Percentiles rank a stretch among this genome's conserved stretches.
phyloP scores from a whole-genome alignment of 2,888 invertebrate species.

The Cephus spinipes region DNA sequence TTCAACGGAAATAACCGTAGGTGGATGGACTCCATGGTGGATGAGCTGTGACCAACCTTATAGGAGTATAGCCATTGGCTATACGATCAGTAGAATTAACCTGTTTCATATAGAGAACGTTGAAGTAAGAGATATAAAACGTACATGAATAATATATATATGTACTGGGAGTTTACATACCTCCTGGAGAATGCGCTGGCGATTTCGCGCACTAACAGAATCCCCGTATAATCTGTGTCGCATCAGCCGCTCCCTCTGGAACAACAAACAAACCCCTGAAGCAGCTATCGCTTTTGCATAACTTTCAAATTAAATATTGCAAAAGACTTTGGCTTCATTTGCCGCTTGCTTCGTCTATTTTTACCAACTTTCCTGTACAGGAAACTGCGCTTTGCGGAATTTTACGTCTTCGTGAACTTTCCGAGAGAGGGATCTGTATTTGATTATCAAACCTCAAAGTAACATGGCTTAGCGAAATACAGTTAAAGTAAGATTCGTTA shows the following conservation, averaged over 20 bases:
- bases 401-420: no score
- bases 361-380: conserved; percentile 21
- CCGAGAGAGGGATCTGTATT: no score
- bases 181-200: conserved; percentile 42
- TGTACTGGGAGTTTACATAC: conserved; percentile 43
- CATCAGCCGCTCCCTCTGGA: conserved; percentile 54
- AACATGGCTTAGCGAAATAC: no score
- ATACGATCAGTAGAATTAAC: no score
- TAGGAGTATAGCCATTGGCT: no score
- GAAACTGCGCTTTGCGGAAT: no score
- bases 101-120: no score
- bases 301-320: conserved; percentile 44
- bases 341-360: conserved; percentile 25
- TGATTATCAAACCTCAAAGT: no score
- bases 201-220: conserved; percentile 50
- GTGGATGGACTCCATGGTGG: no score
- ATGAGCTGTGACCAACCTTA: no score
- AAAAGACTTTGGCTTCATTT: conserved; percentile 30
- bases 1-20: no score
- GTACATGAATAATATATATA: neutral
- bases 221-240: conserved; percentile 54
- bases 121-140: neutral
- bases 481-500: no score
- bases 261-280: conserved; percentile 49
- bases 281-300: conserved; percentile 30